phyloP scores from a whole-genome alignment of 2,888 invertebrate genomes.

The Papilio demoleus region DNA sequence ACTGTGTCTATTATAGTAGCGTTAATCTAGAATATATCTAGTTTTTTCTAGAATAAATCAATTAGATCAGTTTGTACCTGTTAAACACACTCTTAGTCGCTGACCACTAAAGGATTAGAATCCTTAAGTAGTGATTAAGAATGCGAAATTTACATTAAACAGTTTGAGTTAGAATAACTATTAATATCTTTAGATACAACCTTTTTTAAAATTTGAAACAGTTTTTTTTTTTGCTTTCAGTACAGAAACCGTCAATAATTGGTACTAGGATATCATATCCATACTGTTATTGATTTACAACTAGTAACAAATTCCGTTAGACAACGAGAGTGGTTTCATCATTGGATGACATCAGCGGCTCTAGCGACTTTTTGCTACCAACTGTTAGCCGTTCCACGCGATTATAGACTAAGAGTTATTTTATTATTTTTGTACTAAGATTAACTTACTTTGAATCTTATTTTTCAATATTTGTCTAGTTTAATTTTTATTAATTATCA shows the following conservation, averaged over 20 bases:
- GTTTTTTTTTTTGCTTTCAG: not conserved
- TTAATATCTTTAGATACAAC: no score
- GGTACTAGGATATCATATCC: not conserved
- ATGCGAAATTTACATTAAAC: no score
- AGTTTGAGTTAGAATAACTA: no score
- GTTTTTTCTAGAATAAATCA: no score
- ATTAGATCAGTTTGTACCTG: no score
- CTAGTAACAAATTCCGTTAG: constrained; percentile 40
- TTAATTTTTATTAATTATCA: not conserved
- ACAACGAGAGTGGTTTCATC: constrained; percentile 44
- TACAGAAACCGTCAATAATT: not conserved
- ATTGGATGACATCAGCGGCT: constrained; percentile 44
- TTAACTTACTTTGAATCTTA: not conserved
- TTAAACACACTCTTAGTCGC: no score
- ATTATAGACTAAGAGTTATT: constrained; percentile 34
- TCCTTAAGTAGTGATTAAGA: no score
- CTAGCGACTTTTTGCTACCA: constrained; percentile 37
- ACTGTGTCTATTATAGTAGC: no score
- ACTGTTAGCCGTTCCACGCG: constrained; percentile 32
- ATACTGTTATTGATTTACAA: not conserved
- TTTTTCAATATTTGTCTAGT: not conserved
- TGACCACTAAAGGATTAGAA: no score
- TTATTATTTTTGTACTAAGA: not conserved
- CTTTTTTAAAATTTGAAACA: no score
- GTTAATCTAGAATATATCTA: no score